phyloP scores from a whole-genome alignment of 2,797 vertebrate species.

The Sylvia borin region DNA sequence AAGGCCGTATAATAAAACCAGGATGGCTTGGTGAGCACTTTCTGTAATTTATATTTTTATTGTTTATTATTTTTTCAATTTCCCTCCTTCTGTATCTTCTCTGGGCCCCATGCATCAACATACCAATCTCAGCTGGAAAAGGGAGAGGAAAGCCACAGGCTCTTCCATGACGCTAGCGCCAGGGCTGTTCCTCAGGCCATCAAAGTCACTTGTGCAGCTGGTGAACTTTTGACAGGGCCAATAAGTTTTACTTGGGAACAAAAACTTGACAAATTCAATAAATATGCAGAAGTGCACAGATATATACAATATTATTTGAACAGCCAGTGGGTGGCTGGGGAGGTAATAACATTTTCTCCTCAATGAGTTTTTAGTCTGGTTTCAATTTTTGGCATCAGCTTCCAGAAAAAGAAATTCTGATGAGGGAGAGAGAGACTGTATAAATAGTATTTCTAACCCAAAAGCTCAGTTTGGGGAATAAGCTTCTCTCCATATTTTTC shows the following conservation, averaged over 20 bases:
- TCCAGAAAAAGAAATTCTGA: conserved; percentile 24
- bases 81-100: conserved; percentile 73
- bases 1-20: conserved; percentile 73
- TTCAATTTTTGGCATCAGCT: conserved; percentile 52
- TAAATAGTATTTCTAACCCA: not conserved
- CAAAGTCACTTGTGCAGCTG: conserved; percentile 69
- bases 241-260: conserved; percentile 67
- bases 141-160: conserved; percentile 68
- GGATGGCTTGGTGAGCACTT: conserved; percentile 68
- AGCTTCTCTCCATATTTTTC: conserved; percentile 1
- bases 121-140: conserved; percentile 75
- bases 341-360: conserved; percentile 55
- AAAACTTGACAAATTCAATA: conserved; percentile 67
- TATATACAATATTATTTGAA: conserved; percentile 58
- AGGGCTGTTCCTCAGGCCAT: conserved; percentile 51
- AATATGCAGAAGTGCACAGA: conserved; percentile 54
- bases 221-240: conserved; percentile 65
- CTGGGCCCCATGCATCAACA: conserved; percentile 68
- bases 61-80: conserved; percentile 77
- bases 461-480: not conserved
- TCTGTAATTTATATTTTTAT: conserved; percentile 72
- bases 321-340: conserved; percentile 43
- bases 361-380: conserved; percentile 56
- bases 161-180: conserved; percentile 55
- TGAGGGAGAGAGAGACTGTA: not conserved